Evolutionary conservation across 1,140 invertebrate genomes (phyloP), one percentile per base, ranked within the genome.

Genomic region (Phymorhynchus buccinoides): DNA sequence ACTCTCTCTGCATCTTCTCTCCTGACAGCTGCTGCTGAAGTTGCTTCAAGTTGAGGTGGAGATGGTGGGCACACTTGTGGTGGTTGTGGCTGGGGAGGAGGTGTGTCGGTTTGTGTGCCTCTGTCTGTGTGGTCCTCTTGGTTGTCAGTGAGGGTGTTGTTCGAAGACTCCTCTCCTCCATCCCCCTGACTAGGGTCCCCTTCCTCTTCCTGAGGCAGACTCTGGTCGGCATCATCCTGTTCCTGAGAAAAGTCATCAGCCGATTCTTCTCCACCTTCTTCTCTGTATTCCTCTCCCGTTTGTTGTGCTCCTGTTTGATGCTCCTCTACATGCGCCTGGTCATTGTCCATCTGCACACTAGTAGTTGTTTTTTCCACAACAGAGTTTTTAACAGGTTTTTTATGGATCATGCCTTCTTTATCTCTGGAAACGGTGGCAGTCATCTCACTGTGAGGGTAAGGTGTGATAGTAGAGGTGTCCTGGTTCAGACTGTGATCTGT

Each of bases 41-140:
- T 27, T 62, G 12, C 14, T 3, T 16, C 14, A 27, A 62, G 56
- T 6, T 41, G 16, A 39, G 37, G 32, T 41, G 27, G 27, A 16
- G 73, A 2, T 75, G 35, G 37, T 75, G 32, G 35, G 73, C 37
- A 7, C 27, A 37, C 6, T 37, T 3, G 37, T 41, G 37, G 37
- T 41, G 37, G 3, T 22, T 62, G 56, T 62, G 22, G 12, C 22
- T 62, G 56, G 22, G 73, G 35, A 37, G 18, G 37, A 22, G 73
- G 73, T 22, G 35, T 75, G 9, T 73, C 68, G 18, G 37, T 79
- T n/a, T 79, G 77, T 27, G 41, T 79, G 30, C 77, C 77, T 35
- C 77, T 56, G 41, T 79, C n/a, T 7, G 77, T 79, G 18, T 79
- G 41, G 6, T 79, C 42, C 9, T 41, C 77, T 6, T 30, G 42